Conservation (phyloP, 2,113 vertebrate species). For the Nanger granti region DNA sequence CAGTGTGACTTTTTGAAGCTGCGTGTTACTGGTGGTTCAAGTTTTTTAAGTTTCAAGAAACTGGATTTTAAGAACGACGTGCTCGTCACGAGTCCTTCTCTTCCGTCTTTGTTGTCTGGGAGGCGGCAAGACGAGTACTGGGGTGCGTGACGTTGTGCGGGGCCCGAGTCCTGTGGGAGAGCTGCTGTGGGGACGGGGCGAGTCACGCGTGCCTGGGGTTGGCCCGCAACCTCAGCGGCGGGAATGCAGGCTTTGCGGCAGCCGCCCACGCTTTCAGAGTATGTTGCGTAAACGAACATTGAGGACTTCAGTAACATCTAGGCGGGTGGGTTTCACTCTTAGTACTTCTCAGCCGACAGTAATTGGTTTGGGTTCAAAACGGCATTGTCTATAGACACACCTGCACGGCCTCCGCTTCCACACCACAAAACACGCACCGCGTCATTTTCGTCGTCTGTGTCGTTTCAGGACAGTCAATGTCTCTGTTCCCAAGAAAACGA, state of each 20-base stretch:
- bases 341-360: neutral
- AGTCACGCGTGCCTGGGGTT: neutral
- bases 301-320: neutral
- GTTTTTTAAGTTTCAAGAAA: neutral
- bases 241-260: accelerated
- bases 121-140: accelerated
- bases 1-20: neutral
- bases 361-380: neutral
- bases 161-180: accelerated
- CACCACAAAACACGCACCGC: accelerated
- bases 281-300: accelerated
- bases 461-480: slow-evolving; percentile 90
- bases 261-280: accelerated
- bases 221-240: neutral
- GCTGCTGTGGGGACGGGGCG: neutral
- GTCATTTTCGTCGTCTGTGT: neutral
- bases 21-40: neutral
- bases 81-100: neutral
- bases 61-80: neutral
- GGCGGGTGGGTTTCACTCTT: neutral
- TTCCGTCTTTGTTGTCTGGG: no score
- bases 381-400: accelerated
- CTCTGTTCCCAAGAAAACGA: slow-evolving; percentile 94
- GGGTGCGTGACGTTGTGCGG: accelerated
- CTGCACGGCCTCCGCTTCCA: accelerated